A percentile compares a stretch with the other conserved stretches of the same genome.
Conservation (phyloP, 2,113 vertebrate genomes). For the Nerophis lumbriciformis region DNA sequence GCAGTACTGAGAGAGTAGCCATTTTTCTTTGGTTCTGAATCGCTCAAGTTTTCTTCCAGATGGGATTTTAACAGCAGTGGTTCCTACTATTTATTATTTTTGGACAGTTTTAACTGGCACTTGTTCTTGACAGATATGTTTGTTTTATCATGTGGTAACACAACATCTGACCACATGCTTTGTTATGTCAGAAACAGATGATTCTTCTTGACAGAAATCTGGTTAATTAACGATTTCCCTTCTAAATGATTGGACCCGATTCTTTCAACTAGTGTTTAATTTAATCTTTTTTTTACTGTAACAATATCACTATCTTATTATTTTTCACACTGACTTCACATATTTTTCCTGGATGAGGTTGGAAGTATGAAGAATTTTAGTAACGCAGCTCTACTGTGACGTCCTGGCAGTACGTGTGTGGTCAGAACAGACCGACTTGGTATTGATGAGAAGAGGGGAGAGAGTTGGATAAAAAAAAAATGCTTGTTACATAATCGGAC, state of each 20-base stretch:
- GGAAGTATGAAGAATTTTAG: conserved; percentile 13
- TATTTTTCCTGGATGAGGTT: conserved; percentile 6
- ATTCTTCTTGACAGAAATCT: conserved; percentile 22
- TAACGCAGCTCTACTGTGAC: conserved; percentile 18
- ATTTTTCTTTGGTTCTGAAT: conserved; percentile 13
- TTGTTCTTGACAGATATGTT: background rate
- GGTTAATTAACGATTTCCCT: conserved; percentile 1
- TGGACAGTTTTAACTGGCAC: conserved; percentile 20
- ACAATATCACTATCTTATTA: conserved; percentile 1
- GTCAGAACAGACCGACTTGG: conserved; percentile 25
- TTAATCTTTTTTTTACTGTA: conserved; percentile 26
- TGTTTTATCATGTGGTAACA: conserved; percentile 22
- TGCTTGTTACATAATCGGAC: conserved; percentile 32
- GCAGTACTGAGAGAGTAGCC: conserved; percentile 8
- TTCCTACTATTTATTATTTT: conserved; percentile 8
- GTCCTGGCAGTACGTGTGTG: conserved; percentile 5
- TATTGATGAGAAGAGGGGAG: conserved; percentile 11
- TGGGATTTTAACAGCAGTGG: conserved; percentile 12
- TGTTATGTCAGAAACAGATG: conserved; percentile 11
- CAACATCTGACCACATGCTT: conserved; percentile 22
- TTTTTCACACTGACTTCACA: conserved; percentile 24
- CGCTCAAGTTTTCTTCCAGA: background rate
- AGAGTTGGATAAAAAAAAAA: conserved; percentile 29
- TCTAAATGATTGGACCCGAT: conserved; percentile 1
- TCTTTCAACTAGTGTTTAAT: background rate